Percentiles rank a stretch among this genome's conserved stretches.
These are phyloP conservation scores for Sebastes diploproa DNA, from an alignment of 2,797 vertebrate genomes.

Conservation along the genomic window DNA sequence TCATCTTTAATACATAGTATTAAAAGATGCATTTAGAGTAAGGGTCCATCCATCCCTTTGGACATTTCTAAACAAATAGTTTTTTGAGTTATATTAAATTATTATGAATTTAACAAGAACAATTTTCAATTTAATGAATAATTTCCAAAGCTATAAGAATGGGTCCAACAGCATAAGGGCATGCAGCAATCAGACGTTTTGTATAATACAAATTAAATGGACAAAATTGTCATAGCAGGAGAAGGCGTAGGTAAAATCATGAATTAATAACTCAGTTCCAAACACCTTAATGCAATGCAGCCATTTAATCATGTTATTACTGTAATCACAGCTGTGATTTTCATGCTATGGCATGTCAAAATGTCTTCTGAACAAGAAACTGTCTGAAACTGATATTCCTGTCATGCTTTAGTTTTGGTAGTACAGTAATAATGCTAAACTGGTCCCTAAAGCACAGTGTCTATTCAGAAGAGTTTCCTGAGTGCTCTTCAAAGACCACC, in stretches of 20 bases:
- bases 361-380: neutral
- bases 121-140: neutral
- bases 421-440: neutral
- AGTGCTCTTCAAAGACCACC: slow-evolving; percentile 52
- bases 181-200: neutral
- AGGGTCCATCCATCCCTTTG: neutral
- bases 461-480: neutral
- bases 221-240: neutral
- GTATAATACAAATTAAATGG: neutral
- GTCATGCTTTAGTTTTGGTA: neutral
- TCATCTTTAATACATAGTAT: neutral
- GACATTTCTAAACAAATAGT: neutral
- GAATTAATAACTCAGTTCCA: too few species aligned
- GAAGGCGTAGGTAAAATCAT: too few species aligned
- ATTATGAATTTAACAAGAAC: neutral
- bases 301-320: neutral
- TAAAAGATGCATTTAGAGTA: neutral
- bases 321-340: neutral
- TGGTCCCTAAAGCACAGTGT: neutral
- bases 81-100: neutral
- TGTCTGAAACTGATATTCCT: neutral
- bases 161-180: neutral
- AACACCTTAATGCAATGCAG: neutral
- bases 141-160: neutral
- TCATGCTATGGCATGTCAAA: neutral